Percentiles rank a stretch among this genome's conserved stretches.
phyloP scores from a whole-genome alignment of 2,797 vertebrate species.

The Euphonia xanthogaster region DNA sequence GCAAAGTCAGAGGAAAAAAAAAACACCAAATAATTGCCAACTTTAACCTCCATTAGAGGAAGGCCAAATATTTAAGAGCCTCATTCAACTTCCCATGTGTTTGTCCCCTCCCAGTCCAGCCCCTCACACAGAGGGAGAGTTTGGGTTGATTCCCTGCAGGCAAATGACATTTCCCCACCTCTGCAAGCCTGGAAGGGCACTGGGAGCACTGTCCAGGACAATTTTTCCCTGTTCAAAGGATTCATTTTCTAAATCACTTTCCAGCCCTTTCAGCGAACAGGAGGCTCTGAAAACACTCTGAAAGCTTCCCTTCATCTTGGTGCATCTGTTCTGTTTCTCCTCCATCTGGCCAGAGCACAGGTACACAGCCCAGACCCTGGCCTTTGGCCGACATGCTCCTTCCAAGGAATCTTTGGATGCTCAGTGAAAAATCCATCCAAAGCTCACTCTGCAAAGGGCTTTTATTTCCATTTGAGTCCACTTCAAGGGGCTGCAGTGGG shows the following conservation, averaged over 20 bases:
- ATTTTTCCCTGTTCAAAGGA: constrained; percentile 55
- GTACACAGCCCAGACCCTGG: constrained; percentile 22
- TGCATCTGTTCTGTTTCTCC: constrained; percentile 43
- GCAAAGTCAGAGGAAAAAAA: neutral
- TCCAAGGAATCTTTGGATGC: constrained; percentile 68
- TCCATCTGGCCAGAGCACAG: constrained; percentile 40
- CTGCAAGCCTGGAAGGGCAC: neutral
- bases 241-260: constrained; percentile 33
- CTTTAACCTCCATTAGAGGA: neutral
- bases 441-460: constrained; percentile 67
- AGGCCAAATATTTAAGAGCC: neutral
- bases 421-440: constrained; percentile 58
- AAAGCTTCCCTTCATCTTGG: neutral
- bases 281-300: constrained; percentile 40
- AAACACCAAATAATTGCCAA: neutral
- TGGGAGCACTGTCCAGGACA: constrained; percentile 1
- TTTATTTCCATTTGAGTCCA: constrained; percentile 76
- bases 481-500: constrained; percentile 67
- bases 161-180: neutral
- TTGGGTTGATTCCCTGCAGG: constrained; percentile 1
- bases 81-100: neutral
- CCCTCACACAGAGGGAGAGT: neutral
- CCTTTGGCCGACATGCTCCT: constrained; percentile 47
- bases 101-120: neutral
- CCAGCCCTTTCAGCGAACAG: constrained; percentile 23